Conservation (phyloP, 2,888 invertebrate genomes). For the Sminthurinus aureus region DNA sequence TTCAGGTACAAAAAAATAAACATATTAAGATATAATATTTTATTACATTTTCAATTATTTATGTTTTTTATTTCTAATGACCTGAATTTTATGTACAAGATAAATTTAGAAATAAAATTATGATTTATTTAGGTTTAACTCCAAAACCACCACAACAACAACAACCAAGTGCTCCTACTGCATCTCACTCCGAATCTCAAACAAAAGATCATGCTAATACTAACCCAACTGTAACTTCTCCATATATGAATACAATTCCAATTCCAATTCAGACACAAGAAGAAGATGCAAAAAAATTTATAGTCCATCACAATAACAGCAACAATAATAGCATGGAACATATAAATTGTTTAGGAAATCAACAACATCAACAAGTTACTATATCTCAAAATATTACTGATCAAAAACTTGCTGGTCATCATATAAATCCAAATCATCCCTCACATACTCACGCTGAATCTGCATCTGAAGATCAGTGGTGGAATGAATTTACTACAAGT, state of each 20-base stretch:
- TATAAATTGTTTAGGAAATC: neutral
- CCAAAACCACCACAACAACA: neutral
- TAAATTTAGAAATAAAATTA: too few species aligned
- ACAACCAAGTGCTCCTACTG: slow-evolving; percentile 2
- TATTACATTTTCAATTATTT: too few species aligned
- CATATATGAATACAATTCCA: slow-evolving; percentile 16
- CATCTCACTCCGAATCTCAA: neutral
- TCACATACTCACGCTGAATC: slow-evolving; percentile 19
- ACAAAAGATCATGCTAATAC: slow-evolving; percentile 22
- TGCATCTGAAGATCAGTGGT: too few species aligned
- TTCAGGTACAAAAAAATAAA: neutral
- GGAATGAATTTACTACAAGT: slow-evolving; percentile 46
- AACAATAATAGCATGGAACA: slow-evolving; percentile 18
- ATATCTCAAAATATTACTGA: slow-evolving; percentile 16
- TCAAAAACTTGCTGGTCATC: too few species aligned
- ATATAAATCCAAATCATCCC: too few species aligned
- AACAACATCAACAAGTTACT: slow-evolving; percentile 1
- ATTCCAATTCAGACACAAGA: slow-evolving; percentile 3
- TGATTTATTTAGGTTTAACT: too few species aligned
- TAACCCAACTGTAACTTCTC: too few species aligned
- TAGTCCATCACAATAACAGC: slow-evolving; percentile 26
- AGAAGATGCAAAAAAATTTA: slow-evolving; percentile 11
- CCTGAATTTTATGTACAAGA: too few species aligned
- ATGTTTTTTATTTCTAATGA: neutral
- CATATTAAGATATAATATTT: too few species aligned